These are phyloP conservation scores for Amblyraja radiata DNA, from an alignment of 2,797 vertebrate genomes.

Conservation along the genomic window DNA sequence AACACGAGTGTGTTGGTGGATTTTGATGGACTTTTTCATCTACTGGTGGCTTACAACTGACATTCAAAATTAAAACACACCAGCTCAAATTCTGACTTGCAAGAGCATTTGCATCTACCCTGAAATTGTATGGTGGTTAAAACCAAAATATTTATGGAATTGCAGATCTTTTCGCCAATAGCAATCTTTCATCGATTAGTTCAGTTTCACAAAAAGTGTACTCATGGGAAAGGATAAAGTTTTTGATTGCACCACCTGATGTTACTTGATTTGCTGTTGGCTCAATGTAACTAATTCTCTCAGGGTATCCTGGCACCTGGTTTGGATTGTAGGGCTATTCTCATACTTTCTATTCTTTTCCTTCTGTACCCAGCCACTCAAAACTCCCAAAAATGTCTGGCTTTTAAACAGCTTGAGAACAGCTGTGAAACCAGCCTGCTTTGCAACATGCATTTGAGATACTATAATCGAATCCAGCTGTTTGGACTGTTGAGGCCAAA, in stretches of 20 bases:
- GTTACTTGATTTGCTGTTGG: neutral
- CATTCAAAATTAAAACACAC: neutral
- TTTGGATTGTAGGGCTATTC: constrained; percentile 32
- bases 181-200: neutral
- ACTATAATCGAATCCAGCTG: constrained; percentile 39
- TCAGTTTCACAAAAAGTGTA: neutral
- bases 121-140: neutral
- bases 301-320: constrained; percentile 30
- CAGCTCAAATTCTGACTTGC: neutral
- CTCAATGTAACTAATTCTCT: neutral
- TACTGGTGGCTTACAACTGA: neutral
- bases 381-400: constrained; percentile 34
- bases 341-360: constrained; percentile 5
- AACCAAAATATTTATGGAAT: neutral
- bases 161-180: neutral
- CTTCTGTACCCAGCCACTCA: neutral
- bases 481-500: constrained; percentile 36
- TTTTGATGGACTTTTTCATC: neutral
- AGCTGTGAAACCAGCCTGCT: constrained; percentile 39
- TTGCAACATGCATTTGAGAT: constrained; percentile 38
- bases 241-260: neutral
- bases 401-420: constrained; percentile 40
- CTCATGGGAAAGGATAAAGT: neutral
- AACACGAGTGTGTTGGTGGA: neutral
- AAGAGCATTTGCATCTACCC: neutral